phyloP scores from a whole-genome alignment of 53 echinoderm and acorn worm species.

The Pentamera pediparva region DNA sequence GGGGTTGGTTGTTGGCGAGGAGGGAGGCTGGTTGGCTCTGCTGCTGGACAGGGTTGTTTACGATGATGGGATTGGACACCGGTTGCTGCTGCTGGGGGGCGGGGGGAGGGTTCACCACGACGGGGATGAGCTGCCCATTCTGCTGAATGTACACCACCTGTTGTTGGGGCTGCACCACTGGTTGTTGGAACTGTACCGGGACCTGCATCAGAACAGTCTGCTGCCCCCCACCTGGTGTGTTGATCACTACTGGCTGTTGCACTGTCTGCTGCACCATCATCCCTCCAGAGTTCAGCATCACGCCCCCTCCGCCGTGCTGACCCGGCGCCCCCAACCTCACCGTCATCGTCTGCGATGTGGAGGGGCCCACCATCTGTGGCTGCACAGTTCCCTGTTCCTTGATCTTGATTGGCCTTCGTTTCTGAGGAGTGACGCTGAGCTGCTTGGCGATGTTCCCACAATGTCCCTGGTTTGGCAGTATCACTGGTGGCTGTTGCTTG shows the following conservation, averaged over 20 bases:
- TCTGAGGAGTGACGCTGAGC: conserved; percentile 26
- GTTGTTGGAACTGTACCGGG: conserved; percentile 46
- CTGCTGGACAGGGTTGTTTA: conserved; percentile 31
- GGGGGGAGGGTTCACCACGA: conserved; percentile 69
- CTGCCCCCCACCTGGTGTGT: conserved; percentile 38
- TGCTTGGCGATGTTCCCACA: conserved; percentile 36
- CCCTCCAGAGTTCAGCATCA: conserved; percentile 55
- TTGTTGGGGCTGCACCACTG: conserved; percentile 55
- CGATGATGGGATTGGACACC: conserved; percentile 22
- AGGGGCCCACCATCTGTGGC: conserved; percentile 35
- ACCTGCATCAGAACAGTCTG: conserved; percentile 41
- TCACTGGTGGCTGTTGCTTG: conserved; percentile 49
- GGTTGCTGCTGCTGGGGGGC: conserved; percentile 55
- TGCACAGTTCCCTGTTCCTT: conserved; percentile 42
- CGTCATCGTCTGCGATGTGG: conserved; percentile 50
- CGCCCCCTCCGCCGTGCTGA: conserved; percentile 38
- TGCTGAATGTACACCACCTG: conserved; percentile 93
- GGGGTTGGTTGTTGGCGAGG: neutral
- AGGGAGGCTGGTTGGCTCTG: neutral
- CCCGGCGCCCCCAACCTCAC: conserved; percentile 49
- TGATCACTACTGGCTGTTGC: conserved; percentile 32
- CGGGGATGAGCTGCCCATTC: conserved; percentile 91
- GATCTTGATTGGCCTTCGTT: conserved; percentile 47
- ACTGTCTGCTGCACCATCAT: conserved; percentile 48
- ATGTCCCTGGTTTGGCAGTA: conserved; percentile 61